Evolutionary conservation across 2,888 invertebrate genomes (phyloP).

Genomic region (Chromoteleia sp.): DNA sequence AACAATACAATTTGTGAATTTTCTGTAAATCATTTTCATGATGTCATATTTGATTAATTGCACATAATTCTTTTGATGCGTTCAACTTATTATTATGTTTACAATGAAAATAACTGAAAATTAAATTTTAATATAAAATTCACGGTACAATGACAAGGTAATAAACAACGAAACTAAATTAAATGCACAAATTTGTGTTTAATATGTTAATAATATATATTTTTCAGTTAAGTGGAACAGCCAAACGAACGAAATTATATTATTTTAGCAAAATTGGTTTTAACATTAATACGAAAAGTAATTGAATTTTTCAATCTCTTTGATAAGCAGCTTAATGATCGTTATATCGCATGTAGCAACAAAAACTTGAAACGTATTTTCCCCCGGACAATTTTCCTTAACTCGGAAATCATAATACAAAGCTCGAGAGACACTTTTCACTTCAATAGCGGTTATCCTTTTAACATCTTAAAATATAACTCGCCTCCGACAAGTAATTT

Average conservation of each 20-base stretch:
- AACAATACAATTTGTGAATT: neutral
- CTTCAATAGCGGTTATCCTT: conserved; percentile 46
- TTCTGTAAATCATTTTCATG: neutral
- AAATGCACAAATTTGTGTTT: no score
- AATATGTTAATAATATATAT: no score
- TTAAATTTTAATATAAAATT: no score
- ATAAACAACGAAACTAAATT: no score
- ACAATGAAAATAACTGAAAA: neutral
- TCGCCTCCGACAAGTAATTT: conserved; percentile 33
- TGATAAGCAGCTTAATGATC: conserved; percentile 22
- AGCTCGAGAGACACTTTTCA: conserved; percentile 40
- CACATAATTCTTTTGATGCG: neutral
- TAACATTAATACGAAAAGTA: conserved; percentile 11
- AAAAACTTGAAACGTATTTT: conserved; percentile 22
- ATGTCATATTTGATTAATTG: neutral
- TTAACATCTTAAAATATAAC: conserved; percentile 42
- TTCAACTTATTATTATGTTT: neutral
- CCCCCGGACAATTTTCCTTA: conserved; percentile 24
- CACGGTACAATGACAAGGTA: no score
- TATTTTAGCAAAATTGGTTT: neutral
- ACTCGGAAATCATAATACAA: conserved; percentile 40
- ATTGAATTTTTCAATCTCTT: conserved; percentile 23
- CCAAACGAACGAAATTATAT: neutral
- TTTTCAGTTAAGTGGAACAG: neutral
- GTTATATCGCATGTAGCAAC: conserved; percentile 7